Base-by-base conservation (phyloP, 2,113 vertebrate genomes). In the Corvus moneduloides region DNA sequence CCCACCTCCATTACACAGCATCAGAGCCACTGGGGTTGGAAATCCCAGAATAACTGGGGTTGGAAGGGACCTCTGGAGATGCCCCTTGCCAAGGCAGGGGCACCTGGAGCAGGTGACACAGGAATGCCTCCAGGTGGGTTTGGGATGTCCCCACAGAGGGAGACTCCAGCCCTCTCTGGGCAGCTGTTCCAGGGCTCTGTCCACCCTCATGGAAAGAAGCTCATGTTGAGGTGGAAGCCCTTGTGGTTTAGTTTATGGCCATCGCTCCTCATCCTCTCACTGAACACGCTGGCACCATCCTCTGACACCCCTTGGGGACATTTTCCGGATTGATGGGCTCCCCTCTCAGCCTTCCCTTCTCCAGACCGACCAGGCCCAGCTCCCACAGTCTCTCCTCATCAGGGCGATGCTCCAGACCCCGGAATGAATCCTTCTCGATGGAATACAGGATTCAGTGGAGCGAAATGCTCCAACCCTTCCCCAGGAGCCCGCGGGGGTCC, bases 261-360 rank as follows among this genome's bases (percentile, higher is more conserved):
- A 5, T 17, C 0, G n/a, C n/a, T 46, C 39, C 3, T 39, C 1
- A 0, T 39, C 13, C 59, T 73, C n/a, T 18, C 46, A 1, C 28
- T 12, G n/a, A 18, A 1, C 28, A 37, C 6, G 3, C 22, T 33
- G 68, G 28, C 14, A 17, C 28, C 11, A 4, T 17, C 16, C 67
- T 14, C 21, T 63, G 67, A 3, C 33, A 19, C 0, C n/a, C 32
- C 41, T 3, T 10, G 43, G 30, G 15, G 71, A 28, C 19, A 2
- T 55, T 74, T 28, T 9, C 21, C 9, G 35, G 18, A 6, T 49
- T 26, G 1, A 7, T 12, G 51, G 46, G 41, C 13, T 69, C 54
- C 35, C 24, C 24, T 15, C 78, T 27, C 54, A 24, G 24, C 66
- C 6, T 41, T 15, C 37, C 79, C 30, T 24, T 17, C 61, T 14